Evolutionary conservation across 2,888 invertebrate species (phyloP).

Genomic region (Volucella bombylans): DNA sequence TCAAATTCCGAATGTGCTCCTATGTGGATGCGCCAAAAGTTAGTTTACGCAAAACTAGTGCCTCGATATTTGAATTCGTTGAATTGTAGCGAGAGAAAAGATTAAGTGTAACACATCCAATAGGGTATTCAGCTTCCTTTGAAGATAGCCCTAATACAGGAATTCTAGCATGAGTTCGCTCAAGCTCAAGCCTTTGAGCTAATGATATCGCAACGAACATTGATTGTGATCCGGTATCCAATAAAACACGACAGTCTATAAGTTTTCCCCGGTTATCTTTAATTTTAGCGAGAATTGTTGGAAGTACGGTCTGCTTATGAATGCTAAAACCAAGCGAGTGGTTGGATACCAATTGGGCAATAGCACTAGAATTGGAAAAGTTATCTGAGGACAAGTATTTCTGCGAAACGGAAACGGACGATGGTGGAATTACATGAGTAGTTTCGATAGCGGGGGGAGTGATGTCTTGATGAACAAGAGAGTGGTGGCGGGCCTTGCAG

Average conservation of each 20-base stretch:
- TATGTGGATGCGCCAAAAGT: too few species aligned
- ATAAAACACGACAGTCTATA: too few species aligned
- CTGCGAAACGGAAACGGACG: too few species aligned
- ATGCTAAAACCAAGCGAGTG: neutral
- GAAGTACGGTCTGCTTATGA: neutral
- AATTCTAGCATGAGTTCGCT: constrained; percentile 8
- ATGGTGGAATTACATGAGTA: neutral
- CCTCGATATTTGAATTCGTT: neutral
- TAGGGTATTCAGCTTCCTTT: constrained; percentile 1
- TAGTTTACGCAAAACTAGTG: too few species aligned
- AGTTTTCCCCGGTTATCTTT: neutral
- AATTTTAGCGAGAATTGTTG: neutral
- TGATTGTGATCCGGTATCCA: too few species aligned
- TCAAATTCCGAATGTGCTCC: too few species aligned
- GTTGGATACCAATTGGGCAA: neutral
- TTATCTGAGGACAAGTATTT: too few species aligned
- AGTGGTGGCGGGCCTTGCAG: neutral
- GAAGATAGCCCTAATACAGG: constrained; percentile 11
- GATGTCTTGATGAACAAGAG: neutral
- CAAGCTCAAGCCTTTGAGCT: too few species aligned
- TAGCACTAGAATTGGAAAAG: neutral
- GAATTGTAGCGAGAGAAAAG: neutral
- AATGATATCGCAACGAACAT: too few species aligned
- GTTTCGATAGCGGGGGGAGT: neutral
- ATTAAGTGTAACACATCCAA: constrained; percentile 1